Percentiles rank a stretch among this genome's conserved stretches.
phyloP scores from a whole-genome alignment of 1,140 invertebrate genomes.

The Solen grandis region DNA sequence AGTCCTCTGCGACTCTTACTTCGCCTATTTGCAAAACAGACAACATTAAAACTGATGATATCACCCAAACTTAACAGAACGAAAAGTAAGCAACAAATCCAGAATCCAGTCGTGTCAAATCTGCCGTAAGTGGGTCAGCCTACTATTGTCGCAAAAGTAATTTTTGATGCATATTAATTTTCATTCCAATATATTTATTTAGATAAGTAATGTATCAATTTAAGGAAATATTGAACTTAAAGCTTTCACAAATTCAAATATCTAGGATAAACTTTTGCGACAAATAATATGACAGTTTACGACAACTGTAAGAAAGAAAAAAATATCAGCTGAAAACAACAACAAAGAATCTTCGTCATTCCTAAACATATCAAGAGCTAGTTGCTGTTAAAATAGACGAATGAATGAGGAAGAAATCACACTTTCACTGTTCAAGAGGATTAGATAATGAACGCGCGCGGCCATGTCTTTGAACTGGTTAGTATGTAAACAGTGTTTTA shows the following conservation, averaged over 20 bases:
- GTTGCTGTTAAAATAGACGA: background rate
- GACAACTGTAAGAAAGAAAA: constrained; percentile 27
- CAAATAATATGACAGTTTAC: no score
- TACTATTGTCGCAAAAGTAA: background rate
- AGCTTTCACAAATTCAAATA: no score
- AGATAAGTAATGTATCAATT: no score
- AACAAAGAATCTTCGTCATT: constrained; percentile 51
- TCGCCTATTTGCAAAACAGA: constrained; percentile 63
- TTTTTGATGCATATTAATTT: no score
- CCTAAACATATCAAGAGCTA: background rate
- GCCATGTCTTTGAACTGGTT: constrained; percentile 67
- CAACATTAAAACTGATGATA: constrained; percentile 29
- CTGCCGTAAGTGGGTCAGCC: constrained; percentile 6
- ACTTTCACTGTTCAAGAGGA: background rate
- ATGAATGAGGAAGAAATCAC: constrained; percentile 2
- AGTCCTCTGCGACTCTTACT: constrained; percentile 86
- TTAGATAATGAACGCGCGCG: constrained; percentile 63
- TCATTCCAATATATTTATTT: no score
- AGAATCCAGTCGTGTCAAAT: constrained; percentile 18
- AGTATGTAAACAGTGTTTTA: constrained; percentile 2
- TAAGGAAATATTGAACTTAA: no score
- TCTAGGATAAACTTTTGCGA: no score
- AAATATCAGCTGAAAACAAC: constrained; percentile 43
- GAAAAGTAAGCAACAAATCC: background rate
- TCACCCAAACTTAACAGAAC: background rate